These are phyloP conservation scores for Dolichotis patagonum DNA, from an alignment of 2,113 vertebrate genomes.

Conservation along the genomic window DNA sequence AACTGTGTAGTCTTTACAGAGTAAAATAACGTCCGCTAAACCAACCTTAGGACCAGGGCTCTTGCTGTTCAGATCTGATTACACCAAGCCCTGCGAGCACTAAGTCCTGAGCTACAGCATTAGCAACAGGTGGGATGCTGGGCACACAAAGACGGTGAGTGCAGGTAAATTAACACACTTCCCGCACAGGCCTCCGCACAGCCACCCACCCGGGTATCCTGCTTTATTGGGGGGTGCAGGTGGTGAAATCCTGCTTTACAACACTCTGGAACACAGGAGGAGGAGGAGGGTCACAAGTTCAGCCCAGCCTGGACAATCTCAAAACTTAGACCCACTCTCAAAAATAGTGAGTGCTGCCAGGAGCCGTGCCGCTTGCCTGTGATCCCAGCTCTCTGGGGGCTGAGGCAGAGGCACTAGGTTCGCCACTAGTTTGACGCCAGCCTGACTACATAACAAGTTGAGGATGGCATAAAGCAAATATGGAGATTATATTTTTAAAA, in stretches of 20 bases:
- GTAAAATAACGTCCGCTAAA: background rate
- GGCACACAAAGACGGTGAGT: background rate
- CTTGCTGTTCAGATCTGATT: background rate
- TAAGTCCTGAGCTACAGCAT: background rate
- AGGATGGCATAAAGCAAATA: background rate
- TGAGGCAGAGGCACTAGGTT: too few species aligned
- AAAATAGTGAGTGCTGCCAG: background rate
- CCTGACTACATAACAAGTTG: background rate
- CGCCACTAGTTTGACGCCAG: background rate
- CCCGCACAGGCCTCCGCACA: background rate
- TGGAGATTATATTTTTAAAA: background rate
- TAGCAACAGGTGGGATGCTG: background rate
- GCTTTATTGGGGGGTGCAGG: background rate
- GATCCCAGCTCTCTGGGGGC: too few species aligned
- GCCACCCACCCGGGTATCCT: background rate
- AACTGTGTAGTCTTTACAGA: too few species aligned
- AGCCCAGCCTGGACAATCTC: background rate
- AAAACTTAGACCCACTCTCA: too few species aligned
- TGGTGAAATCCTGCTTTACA: background rate
- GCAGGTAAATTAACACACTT: background rate
- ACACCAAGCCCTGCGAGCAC: background rate
- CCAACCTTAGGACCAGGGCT: background rate
- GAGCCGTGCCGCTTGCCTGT: background rate
- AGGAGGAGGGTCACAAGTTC: background rate
- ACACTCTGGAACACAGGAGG: too few species aligned